These are phyloP conservation scores for Campylomormyrus tamandua DNA, from an alignment of 2,113 vertebrate species.

Conservation along the genomic window DNA sequence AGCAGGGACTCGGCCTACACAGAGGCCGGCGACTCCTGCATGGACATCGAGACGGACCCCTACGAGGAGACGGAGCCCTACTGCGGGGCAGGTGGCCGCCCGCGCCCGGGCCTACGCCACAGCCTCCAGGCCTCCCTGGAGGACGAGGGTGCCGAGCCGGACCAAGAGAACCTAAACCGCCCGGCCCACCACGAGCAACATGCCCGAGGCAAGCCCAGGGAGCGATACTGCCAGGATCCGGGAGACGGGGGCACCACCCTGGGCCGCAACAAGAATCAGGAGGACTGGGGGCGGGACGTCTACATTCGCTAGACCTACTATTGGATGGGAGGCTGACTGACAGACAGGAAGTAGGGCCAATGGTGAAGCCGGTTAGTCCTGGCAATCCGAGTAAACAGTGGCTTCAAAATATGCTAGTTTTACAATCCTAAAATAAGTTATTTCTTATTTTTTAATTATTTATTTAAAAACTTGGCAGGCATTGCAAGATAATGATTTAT, in stretches of 20 bases:
- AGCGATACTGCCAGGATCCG: conserved; percentile 69
- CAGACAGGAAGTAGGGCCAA: conserved; percentile 24
- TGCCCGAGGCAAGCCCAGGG: conserved; percentile 73
- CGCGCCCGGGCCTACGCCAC: conserved; percentile 60
- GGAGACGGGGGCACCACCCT: conserved; percentile 61
- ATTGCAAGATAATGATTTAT: conserved; percentile 1
- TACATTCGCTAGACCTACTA: conserved; percentile 73
- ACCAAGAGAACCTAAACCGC: conserved; percentile 76
- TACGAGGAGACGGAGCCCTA: conserved; percentile 79
- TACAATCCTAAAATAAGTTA: not conserved
- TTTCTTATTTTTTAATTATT: not conserved
- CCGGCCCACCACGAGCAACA: conserved; percentile 54
- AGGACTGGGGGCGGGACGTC: conserved; percentile 83
- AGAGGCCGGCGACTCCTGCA: conserved; percentile 80
- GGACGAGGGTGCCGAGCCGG: conserved; percentile 72
- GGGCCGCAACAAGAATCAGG: conserved; percentile 69
- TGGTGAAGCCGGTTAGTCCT: not conserved
- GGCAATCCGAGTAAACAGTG: not conserved
- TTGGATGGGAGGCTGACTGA: conserved; percentile 24
- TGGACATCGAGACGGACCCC: conserved; percentile 89
- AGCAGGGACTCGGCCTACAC: conserved; percentile 88
- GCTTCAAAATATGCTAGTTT: conserved; percentile 5
- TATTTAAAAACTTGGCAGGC: not conserved
- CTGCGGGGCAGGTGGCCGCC: conserved; percentile 48
- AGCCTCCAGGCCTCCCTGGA: conserved; percentile 75